Base-by-base conservation (phyloP, 1,140 invertebrate genomes). In the Campoletis sonorensis region DNA sequence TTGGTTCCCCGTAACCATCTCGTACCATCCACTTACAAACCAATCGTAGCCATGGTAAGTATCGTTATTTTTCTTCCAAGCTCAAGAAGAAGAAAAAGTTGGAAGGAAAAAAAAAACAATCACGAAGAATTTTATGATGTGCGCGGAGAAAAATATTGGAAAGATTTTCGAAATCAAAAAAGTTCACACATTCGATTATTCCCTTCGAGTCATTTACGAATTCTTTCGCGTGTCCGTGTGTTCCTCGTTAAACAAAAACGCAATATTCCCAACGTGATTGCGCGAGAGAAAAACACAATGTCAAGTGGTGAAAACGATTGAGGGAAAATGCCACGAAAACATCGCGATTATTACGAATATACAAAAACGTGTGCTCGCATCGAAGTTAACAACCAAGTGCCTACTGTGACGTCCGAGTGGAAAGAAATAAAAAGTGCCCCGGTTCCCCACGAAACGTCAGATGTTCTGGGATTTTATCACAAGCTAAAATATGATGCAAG, bases 1-100 rank as follows among this genome's bases (percentile, higher is more conserved):
- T 92, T 92, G 90, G 90, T 92, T 91, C 87, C 77, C 88, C 68
- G 89, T 90, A 87, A 91, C 90, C 90, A 91, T 89, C 90, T 92
- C 90, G 90, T 84, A 87, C 84, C 84, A 84, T 90, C 87, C 77
- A 86, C 84, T 84, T 87, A 84, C 81, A 86, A 87, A 88, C 85
- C 86, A 87, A 83, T 85, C 84, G 81, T 90, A 87, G 86, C 77
- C 76, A 91, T 91, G 88, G 89, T 90, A 88, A 91, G 90, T 90
- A 88, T 67, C 45, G 33, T 45, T 71, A 49, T 77, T 70, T 13
- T 33, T 4, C 15, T 26, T 13, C 1, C 4, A 54, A 54, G 10
- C 2, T n/a, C 16, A 49, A 18, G 37, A 72, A 40, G 70, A 72
- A 33, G 23, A 68, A 30, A 26, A 68, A 70, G 26, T 10, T 1